Evolutionary conservation across 2,797 vertebrate species (phyloP), one percentile per base, ranked within the genome.

Genomic region (Echiichthys vipera): DNA sequence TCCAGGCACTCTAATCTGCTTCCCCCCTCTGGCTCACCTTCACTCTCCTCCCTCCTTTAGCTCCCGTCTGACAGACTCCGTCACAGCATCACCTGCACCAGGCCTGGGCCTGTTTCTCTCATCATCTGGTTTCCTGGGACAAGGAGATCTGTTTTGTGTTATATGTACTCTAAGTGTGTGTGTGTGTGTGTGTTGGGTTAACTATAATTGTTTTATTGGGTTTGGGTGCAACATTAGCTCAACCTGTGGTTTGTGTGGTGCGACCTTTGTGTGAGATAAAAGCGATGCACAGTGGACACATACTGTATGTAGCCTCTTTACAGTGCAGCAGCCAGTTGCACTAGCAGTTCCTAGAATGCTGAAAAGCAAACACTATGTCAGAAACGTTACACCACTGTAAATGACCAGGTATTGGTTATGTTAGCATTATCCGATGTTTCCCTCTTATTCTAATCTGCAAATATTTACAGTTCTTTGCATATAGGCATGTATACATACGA

Each of bases 1-100:
- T 80, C 56, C 12, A 45, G 82, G 80, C 66, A 1, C 68, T 86
- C 74, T 78, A 84, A 86, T 86, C 83, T 78, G 4, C 57, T 66
- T 74, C 56, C 62, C 62, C 64, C 68, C 71, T 43, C 78, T 76
- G 78, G 68, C 80, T 84, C 67, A 71, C 78, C 64, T 73, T 65
- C 74, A n/a, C 59, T 57, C 40, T 63, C 61, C 76, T 61, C 15
- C 62, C 53, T 69, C 45, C 56, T 78, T 54, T 40, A 27, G 54
- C 63, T 73, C 42, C 77, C 77, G 74, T 73, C 72, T 78, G 75
- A 81, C 84, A 54, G 53, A 59, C 69, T 72, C 65, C 13, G 22
- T 72, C 76, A 55, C 59, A 17, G 2, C 56, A 50, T 73, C 78
- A 49, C 68, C 76, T 14, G 47, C 57, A 62, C 70, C 51, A 36